phyloP scores from a whole-genome alignment of 2,797 vertebrate species.

The Molossus molossus region DNA sequence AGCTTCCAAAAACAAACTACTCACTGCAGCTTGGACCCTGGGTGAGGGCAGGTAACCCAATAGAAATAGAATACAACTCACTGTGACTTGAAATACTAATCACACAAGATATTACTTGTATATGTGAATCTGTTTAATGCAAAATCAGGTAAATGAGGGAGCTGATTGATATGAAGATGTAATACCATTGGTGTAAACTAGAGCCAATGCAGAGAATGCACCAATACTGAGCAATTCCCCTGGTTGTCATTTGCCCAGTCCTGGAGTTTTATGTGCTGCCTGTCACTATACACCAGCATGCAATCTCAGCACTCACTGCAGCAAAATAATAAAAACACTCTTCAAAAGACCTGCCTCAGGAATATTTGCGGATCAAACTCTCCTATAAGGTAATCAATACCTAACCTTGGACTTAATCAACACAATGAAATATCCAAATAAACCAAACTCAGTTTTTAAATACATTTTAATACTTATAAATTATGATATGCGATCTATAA shows the following conservation, averaged over 20 bases:
- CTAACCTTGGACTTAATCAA: not conserved
- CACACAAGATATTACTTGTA: not conserved
- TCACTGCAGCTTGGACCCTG: not conserved
- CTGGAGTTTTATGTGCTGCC: not conserved
- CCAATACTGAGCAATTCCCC: not conserved
- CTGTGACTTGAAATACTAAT: not conserved
- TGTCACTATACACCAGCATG: not conserved
- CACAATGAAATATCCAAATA: not conserved
- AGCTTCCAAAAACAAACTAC: not conserved
- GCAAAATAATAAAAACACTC: constrained; percentile 1
- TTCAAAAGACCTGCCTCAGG: constrained; percentile 23
- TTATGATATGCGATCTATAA: constrained; percentile 9
- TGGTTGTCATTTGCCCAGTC: not conserved
- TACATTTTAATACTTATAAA: constrained; percentile 36
- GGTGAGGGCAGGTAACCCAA: not conserved
- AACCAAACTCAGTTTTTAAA: constrained; percentile 22
- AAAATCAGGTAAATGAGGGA: not conserved
- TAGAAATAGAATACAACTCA: not conserved
- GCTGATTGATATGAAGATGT: not conserved
- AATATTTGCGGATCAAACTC: constrained; percentile 27
- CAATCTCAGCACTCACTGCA: constrained; percentile 6
- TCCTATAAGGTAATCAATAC: constrained; percentile 10
- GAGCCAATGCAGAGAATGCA: not conserved
- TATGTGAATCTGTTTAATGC: not conserved
- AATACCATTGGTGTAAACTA: not conserved